Evolutionary conservation across 2,797 vertebrate species (phyloP).

Genomic region (Sphenodon punctatus): DNA sequence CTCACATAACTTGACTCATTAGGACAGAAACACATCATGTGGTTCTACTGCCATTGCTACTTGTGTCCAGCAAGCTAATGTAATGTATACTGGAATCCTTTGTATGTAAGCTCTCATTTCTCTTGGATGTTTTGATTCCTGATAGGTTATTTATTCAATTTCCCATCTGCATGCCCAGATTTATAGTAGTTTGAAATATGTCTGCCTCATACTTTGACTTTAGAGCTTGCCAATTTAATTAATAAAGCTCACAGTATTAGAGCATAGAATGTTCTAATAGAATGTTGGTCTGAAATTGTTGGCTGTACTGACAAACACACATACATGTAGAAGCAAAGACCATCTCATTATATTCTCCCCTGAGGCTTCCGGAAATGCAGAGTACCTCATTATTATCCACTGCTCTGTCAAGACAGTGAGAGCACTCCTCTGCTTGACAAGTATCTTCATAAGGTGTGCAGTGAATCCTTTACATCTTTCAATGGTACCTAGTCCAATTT

Average conservation of each 20-base stretch:
- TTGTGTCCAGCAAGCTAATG: too few species aligned
- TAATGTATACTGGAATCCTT: too few species aligned
- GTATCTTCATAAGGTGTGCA: conserved; percentile 89
- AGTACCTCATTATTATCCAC: conserved; percentile 89
- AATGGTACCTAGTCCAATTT: conserved; percentile 85
- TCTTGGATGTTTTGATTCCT: background rate
- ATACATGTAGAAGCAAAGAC: too few species aligned
- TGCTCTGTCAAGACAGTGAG: conserved; percentile 85
- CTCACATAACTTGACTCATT: too few species aligned
- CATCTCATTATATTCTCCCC: too few species aligned
- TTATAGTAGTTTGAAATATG: background rate
- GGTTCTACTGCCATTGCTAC: too few species aligned
- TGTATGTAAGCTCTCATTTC: background rate
- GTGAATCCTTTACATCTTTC: conserved; percentile 93
- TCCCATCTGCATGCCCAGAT: background rate
- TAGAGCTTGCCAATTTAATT: background rate
- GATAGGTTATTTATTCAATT: background rate
- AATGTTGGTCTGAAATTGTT: background rate
- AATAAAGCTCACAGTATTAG: background rate
- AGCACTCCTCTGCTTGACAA: conserved; percentile 85
- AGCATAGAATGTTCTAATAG: too few species aligned
- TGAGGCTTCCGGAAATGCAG: too few species aligned
- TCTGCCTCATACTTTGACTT: background rate
- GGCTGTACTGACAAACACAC: background rate
- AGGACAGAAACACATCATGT: too few species aligned